Evolutionary conservation across 1,140 invertebrate genomes (phyloP).

Genomic region (Drosophila nigrodunni): DNA sequence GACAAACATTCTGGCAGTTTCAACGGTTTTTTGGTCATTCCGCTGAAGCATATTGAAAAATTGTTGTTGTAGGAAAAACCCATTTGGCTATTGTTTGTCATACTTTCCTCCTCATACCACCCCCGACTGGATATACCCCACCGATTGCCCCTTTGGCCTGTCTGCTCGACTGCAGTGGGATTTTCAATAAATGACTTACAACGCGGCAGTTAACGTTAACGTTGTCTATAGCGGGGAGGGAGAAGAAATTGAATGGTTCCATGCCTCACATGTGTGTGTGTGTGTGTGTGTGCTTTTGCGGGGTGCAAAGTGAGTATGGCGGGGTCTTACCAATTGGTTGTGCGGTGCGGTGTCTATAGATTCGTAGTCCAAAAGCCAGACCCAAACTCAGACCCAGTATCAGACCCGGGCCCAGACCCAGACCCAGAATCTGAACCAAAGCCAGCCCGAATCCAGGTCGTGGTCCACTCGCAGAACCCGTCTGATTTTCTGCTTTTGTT

Average conservation of each 20-base stretch:
- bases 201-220: slow-evolving; percentile 30
- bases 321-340: not conserved
- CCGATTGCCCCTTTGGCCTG: not conserved
- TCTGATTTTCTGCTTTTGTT: slow-evolving; percentile 42
- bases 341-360: not conserved
- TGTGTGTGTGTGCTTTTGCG: no score
- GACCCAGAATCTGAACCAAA: not conserved
- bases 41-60: slow-evolving; percentile 75
- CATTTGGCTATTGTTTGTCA: slow-evolving; percentile 82
- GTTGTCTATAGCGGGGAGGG: not conserved
- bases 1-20: slow-evolving; percentile 7
- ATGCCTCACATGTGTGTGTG: not conserved
- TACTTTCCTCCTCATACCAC: slow-evolving; percentile 48
- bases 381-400: not conserved
- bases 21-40: slow-evolving; percentile 68
- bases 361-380: no score
- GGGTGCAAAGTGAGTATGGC: not conserved
- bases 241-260: not conserved
- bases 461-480: slow-evolving; percentile 7
- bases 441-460: slow-evolving; percentile 1
- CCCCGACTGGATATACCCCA: not conserved
- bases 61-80: slow-evolving; percentile 80
- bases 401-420: not conserved
- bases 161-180: slow-evolving; percentile 56
- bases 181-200: slow-evolving; percentile 82